A percentile compares a stretch with the other conserved stretches of the same genome.
These are phyloP conservation scores for Epinotia demarniana DNA, from an alignment of 2,888 invertebrate species.

Conservation along the genomic window DNA sequence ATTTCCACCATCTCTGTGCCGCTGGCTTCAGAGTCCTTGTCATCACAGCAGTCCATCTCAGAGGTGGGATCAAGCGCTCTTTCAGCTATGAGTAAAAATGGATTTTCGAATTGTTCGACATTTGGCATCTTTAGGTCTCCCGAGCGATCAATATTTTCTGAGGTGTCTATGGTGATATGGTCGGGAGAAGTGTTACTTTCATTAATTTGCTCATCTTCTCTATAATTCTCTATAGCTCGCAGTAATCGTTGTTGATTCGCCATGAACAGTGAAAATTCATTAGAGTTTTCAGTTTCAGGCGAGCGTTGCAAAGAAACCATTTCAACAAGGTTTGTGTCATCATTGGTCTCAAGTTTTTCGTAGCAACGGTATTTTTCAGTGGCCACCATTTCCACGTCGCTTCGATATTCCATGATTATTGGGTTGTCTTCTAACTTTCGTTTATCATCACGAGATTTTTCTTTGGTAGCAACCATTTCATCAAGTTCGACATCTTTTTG, in stretches of 20 bases:
- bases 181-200: background rate
- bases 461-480: background rate
- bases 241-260: slow-evolving; percentile 61
- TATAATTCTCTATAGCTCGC: slow-evolving; percentile 53
- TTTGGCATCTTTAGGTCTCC: background rate
- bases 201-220: slow-evolving; percentile 20
- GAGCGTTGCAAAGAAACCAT: slow-evolving; percentile 37
- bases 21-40: slow-evolving; percentile 23
- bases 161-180: background rate
- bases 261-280: slow-evolving; percentile 60
- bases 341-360: slow-evolving; percentile 11
- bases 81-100: background rate
- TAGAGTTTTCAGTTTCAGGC: slow-evolving; percentile 45
- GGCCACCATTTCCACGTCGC: background rate
- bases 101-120: slow-evolving; percentile 2
- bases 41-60: slow-evolving; percentile 30
- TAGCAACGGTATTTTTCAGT: too few relatives aligned
- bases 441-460: background rate
- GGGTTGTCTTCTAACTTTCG: background rate
- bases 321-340: slow-evolving; percentile 52
- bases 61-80: slow-evolving; percentile 3
- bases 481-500: background rate
- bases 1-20: slow-evolving; percentile 27
- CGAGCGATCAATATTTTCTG: background rate
- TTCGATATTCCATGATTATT: background rate